Conservation (phyloP, 2,113 vertebrate genomes). For the Poeciliopsis prolifica region DNA sequence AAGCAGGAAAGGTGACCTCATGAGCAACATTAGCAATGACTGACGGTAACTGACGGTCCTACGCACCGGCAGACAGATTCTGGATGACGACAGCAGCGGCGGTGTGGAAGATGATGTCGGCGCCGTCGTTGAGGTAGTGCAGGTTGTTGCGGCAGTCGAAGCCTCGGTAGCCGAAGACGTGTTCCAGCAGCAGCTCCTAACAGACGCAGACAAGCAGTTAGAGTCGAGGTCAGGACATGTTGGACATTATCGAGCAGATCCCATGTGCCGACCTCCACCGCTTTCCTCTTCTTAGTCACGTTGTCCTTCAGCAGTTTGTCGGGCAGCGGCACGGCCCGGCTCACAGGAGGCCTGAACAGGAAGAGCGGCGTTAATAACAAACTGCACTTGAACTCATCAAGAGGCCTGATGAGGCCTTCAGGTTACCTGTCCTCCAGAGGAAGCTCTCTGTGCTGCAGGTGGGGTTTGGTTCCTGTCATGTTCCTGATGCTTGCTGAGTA, state of each 20-base stretch:
- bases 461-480: constrained; percentile 94
- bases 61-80: constrained; percentile 89
- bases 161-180: constrained; percentile 96
- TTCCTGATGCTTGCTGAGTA: constrained; percentile 92
- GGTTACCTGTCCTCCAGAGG: constrained; percentile 89
- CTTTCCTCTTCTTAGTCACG: constrained; percentile 92
- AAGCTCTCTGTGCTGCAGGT: constrained; percentile 90
- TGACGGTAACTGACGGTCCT: accelerated
- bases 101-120: constrained; percentile 95
- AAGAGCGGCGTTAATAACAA: not conserved
- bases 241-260: accelerated
- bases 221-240: accelerated
- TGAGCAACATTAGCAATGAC: accelerated
- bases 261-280: constrained; percentile 85
- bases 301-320: constrained; percentile 95
- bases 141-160: constrained; percentile 98
- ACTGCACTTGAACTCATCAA: not conserved
- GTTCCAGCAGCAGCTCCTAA: constrained; percentile 92
- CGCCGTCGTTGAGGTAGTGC: constrained; percentile 95
- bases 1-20: constrained; percentile 13
- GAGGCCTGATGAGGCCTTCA: not conserved
- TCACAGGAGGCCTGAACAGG: constrained; percentile 87
- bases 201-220: not conserved
- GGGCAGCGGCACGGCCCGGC: constrained; percentile 91
- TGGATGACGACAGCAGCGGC: constrained; percentile 90